phyloP scores from a whole-genome alignment of 1,140 invertebrate species.

The Caenorhabditis brenneri region DNA sequence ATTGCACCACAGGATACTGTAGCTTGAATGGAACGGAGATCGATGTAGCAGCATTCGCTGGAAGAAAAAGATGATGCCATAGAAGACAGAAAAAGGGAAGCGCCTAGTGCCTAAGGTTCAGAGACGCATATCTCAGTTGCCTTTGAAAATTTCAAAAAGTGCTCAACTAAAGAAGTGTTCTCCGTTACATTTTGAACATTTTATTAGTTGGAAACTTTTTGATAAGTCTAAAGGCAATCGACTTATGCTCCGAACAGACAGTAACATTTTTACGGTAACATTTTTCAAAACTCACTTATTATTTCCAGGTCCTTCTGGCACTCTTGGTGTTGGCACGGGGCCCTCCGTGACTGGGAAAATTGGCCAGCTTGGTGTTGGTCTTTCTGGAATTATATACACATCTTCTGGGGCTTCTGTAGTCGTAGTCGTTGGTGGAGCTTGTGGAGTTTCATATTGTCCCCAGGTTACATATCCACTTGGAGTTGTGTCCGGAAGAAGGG shows the following conservation, averaged over 20 bases:
- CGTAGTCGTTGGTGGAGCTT: neutral
- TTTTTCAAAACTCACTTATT: neutral
- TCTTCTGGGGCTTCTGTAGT: neutral
- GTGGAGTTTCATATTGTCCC: neutral
- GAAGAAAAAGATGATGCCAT: neutral
- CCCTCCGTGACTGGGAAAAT: too few relatives aligned
- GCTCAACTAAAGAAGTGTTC: too few relatives aligned
- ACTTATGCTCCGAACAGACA: too few relatives aligned
- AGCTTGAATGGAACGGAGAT: neutral
- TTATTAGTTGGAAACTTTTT: too few relatives aligned
- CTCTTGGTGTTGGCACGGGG: neutral
- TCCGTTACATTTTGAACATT: too few relatives aligned
- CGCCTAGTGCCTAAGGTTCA: too few relatives aligned
- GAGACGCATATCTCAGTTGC: too few relatives aligned
- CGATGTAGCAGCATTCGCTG: constrained; percentile 7
- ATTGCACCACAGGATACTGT: neutral
- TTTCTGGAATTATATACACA: neutral
- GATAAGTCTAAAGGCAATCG: too few relatives aligned
- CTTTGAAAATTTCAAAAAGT: too few relatives aligned
- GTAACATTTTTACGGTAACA: too few relatives aligned
- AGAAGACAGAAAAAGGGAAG: too few relatives aligned
- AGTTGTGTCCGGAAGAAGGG: too few relatives aligned
- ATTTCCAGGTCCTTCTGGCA: neutral
- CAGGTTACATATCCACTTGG: neutral
- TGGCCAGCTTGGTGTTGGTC: neutral